These are phyloP conservation scores for Dryococelus australis DNA, from an alignment of 2,888 invertebrate genomes.

Conservation along the genomic window DNA sequence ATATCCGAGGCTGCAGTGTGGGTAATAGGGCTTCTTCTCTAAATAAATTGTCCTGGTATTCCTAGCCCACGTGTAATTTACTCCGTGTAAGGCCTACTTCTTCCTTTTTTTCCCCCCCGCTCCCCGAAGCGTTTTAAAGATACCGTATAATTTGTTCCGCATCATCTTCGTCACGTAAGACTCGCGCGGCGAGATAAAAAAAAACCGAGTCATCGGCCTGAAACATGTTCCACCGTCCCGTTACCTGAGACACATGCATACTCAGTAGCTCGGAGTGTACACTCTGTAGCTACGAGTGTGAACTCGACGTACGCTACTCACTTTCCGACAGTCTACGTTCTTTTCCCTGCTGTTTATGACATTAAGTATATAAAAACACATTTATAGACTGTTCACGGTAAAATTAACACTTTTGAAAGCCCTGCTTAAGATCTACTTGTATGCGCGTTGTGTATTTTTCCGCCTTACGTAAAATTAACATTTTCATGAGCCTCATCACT, in stretches of 20 bases:
- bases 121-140: neutral
- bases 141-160: slow-evolving; percentile 16
- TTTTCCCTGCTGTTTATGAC: too few relatives aligned
- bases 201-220: neutral
- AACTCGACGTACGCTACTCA: too few relatives aligned
- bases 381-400: too few relatives aligned
- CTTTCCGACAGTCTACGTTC: too few relatives aligned
- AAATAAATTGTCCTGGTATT: neutral
- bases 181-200: neutral
- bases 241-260: neutral
- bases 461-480: too few relatives aligned
- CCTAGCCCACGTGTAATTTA: neutral
- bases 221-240: neutral
- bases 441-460: too few relatives aligned
- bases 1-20: neutral
- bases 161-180: slow-evolving; percentile 7
- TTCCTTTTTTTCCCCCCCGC: neutral
- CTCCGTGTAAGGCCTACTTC: neutral
- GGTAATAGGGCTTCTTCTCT: neutral
- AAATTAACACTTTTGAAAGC: too few relatives aligned
- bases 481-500: too few relatives aligned
- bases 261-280: too few relatives aligned
- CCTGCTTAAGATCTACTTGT: too few relatives aligned
- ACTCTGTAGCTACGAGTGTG: neutral
- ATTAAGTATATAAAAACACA: too few relatives aligned